Base-by-base conservation (phyloP, 2,797 vertebrate species). In the Malurus leucopterus region DNA sequence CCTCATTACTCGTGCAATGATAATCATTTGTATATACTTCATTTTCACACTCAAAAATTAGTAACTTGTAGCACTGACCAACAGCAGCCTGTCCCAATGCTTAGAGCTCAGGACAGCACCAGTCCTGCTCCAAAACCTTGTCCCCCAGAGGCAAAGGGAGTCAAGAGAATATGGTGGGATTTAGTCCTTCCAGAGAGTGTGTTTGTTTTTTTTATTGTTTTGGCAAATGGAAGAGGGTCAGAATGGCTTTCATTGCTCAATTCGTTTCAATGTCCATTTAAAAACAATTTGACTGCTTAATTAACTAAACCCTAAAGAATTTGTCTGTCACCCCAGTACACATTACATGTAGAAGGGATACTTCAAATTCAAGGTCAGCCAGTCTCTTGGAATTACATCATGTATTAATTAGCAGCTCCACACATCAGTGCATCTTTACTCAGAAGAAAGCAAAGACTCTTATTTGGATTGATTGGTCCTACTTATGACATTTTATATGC, bases 171-270 rank as follows among this genome's bases (percentile, higher is more conserved):
- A 29, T 0, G 1, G 7, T 53, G 17, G 22, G 6, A 68, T 50
- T 80, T 63, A 38, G 14, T 19, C 8, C 34, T 79, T 68, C 12
- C 1, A 15, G 10, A 15, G 10, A 70, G 47, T 11, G 4, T 46
- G 7, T 3, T 84, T 83, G 36, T 36, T 36, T 36, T 36, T 36
- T 64, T 72, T 16, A 40, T 10, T n/a, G 2, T n/a, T 69, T 30
- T 24, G 26, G 41, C 13, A 41, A 20, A 27, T 30, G 6, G 38
- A 61, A 77, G 32, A 16, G 2, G 1, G 4, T 18, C 0, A 0
- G 6, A 26, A 40, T 9, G 44, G 6, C 2, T 69, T 78, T 62
- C 59, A 29, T 22, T 29, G 1, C 78, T 62, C 15, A 26, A 4
- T 61, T 88, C 0, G 62, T 69, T 91, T 86, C 22, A 69, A 27